Evolutionary conservation across 1,140 invertebrate species (phyloP), one percentile per base, ranked within the genome.

Genomic region (Patella vulgata): DNA sequence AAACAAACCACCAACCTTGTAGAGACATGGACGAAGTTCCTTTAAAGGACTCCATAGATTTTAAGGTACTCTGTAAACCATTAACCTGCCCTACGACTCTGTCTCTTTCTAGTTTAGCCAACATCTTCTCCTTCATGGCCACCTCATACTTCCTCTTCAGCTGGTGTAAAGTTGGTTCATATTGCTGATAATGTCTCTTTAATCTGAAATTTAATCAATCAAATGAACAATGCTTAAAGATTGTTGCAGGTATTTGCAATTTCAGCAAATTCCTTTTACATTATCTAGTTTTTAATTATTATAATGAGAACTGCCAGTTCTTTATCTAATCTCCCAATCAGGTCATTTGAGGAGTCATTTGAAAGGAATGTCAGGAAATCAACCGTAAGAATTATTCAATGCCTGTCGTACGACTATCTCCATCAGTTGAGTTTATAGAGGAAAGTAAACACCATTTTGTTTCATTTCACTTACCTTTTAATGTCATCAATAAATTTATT

Each of bases 111-210:
- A 84, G 65, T 40, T 79, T 78, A 2, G 79, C 78, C 62, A 84
- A 59, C 81, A 83, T 84, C 63, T 84, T 84, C 64, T 84, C 81
- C 59, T 82, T 83, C 76, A 84, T 82, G 8, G 81, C 82, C 2
- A 75, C 73, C 51, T 83, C 81, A 66, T 84, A 84, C 47, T 81
- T 82, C 50, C 63, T 69, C 64, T 79, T 80, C 19, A 83, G 63
- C 40, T 81, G 75, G 50, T 79, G 71, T 23, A 84, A 59, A 1
- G 78, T 81, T 0, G 81, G 82, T 43, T 82, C 80, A 71, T 82
- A 84, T 44, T 78, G 71, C 19, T 59, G 59, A 53, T 82, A 84
- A 66, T 84, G 83, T 42, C 75, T 69, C 68, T 84, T 82, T 39
- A 83, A 57, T 56, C 79, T 80, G 56, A 30, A 53, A 55, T 28